Evolutionary conservation across 2,797 vertebrate genomes (phyloP).

Genomic region (Enteromius treurensis): DNA sequence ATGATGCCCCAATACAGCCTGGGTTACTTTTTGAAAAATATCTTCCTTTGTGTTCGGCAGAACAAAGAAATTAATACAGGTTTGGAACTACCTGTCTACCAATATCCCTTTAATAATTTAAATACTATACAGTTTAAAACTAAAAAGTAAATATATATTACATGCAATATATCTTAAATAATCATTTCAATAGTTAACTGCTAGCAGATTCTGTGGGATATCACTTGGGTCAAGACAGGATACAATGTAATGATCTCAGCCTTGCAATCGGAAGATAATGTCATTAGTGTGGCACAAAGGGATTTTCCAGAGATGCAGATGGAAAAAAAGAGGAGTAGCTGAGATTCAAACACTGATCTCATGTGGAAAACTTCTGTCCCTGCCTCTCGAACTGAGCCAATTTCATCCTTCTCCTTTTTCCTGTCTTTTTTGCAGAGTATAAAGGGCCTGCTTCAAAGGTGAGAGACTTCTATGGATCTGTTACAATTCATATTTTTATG

Average conservation of each 20-base stretch:
- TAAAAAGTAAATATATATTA: not conserved
- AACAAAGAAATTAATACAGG: no score
- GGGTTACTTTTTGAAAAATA: no score
- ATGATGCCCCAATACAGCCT: no score
- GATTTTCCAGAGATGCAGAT: slow-evolving; percentile 72
- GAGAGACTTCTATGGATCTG: slow-evolving; percentile 58
- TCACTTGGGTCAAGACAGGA: slow-evolving; percentile 35
- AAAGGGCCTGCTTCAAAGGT: slow-evolving; percentile 81
- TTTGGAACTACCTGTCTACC: no score
- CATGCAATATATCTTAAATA: not conserved
- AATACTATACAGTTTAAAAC: not conserved
- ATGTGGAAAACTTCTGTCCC: slow-evolving; percentile 73
- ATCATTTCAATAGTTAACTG: not conserved
- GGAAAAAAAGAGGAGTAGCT: slow-evolving; percentile 61
- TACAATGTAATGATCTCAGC: slow-evolving; percentile 55
- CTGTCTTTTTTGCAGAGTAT: slow-evolving; percentile 73
- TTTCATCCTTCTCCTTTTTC: slow-evolving; percentile 65
- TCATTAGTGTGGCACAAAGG: slow-evolving; percentile 58
- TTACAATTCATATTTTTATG: slow-evolving; percentile 19
- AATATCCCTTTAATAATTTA: not conserved
- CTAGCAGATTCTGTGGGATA: not conserved
- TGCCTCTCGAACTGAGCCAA: slow-evolving; percentile 61
- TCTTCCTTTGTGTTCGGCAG: no score
- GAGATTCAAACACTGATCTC: slow-evolving; percentile 76
- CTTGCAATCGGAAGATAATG: slow-evolving; percentile 50